phyloP scores from a whole-genome alignment of 2,888 invertebrate genomes.

The Drosophila koepferae region DNA sequence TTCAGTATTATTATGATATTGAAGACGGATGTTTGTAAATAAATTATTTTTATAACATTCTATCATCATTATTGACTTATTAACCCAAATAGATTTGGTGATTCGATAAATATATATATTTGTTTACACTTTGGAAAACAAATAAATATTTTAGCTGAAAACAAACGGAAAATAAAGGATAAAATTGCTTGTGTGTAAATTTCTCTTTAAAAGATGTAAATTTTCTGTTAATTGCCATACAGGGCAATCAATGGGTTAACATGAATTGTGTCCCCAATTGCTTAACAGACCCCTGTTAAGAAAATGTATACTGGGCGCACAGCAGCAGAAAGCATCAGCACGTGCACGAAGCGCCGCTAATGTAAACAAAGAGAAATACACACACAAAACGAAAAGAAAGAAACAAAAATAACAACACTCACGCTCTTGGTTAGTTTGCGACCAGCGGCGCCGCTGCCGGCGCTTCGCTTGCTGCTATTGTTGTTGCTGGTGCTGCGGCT shows the following conservation, averaged over 20 bases:
- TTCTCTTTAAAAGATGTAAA: conserved; percentile 25
- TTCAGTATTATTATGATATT: not conserved
- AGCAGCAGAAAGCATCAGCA: conserved; percentile 53
- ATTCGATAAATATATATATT: not conserved
- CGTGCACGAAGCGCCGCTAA: conserved; percentile 59
- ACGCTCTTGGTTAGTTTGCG: conserved; percentile 76
- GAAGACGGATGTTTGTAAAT: not conserved
- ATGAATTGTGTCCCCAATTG: conserved; percentile 31
- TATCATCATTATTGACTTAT: conserved; percentile 1
- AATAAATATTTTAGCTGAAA: not conserved
- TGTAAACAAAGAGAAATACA: conserved; percentile 67
- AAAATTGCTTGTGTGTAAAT: conserved; percentile 29
- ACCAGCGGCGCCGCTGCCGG: conserved; percentile 64
- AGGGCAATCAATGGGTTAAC: conserved; percentile 36
- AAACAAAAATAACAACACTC: conserved; percentile 58
- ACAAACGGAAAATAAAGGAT: not conserved
- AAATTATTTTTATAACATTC: not conserved
- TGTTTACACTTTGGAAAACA: not conserved
- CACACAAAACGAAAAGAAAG: conserved; percentile 35
- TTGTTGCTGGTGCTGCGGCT: conserved; percentile 74
- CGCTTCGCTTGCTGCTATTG: conserved; percentile 63
- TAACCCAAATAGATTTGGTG: conserved; percentile 5
- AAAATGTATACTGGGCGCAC: conserved; percentile 59
- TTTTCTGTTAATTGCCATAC: conserved; percentile 32
- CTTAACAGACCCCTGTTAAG: conserved; percentile 60